Conservation (phyloP, 2,113 vertebrate species). For the Ctenodactylus gundi region DNA sequence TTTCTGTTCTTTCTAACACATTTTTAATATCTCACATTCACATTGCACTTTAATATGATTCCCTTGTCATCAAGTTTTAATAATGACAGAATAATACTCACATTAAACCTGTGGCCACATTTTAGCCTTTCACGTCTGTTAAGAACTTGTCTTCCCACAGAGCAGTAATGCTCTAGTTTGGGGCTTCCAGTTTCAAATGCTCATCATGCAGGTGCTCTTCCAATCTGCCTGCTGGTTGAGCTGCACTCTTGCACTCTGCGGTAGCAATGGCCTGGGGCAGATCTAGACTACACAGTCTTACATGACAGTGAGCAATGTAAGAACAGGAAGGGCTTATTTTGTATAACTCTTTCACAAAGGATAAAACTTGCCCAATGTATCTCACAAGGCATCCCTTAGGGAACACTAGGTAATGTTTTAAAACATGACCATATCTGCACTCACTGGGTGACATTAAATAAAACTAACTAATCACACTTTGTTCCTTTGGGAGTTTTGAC, state of each 20-base stretch:
- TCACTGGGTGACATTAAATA: background rate
- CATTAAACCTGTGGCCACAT: background rate
- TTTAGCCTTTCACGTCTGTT: background rate
- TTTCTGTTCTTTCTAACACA: slow-evolving; percentile 30
- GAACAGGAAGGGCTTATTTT: background rate
- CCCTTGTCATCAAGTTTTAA: background rate
- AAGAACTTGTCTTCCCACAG: background rate
- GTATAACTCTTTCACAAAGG: background rate
- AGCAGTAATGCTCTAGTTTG: background rate
- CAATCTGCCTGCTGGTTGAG: background rate
- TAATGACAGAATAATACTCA: background rate
- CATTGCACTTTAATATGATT: slow-evolving; percentile 1
- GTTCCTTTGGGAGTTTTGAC: background rate
- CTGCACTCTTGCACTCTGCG: background rate
- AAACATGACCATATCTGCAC: background rate
- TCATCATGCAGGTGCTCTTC: background rate
- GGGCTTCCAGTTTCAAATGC: background rate
- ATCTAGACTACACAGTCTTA: background rate
- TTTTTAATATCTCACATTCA: slow-evolving; percentile 36
- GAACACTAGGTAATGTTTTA: background rate
- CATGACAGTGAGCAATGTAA: background rate
- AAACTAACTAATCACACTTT: background rate
- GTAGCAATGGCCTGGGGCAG: background rate
- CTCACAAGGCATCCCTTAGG: background rate
- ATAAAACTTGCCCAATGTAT: background rate